A percentile compares a stretch with the other conserved stretches of the same genome.
Evolutionary conservation across 2,888 invertebrate genomes (phyloP).

Genomic region (Parnassius smintheus): DNA sequence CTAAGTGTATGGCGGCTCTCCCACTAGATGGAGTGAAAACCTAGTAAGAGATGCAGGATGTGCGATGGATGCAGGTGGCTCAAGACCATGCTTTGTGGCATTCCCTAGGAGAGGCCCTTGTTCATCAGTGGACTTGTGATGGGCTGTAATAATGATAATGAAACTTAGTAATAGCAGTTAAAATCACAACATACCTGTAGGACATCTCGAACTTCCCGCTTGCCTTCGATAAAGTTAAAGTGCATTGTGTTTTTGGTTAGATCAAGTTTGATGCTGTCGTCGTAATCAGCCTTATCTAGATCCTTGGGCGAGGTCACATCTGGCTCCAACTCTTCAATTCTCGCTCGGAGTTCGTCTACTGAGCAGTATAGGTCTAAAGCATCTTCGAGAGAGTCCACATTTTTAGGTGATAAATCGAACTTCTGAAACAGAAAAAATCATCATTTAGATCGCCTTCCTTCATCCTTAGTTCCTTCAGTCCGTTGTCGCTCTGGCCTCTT

Average conservation of each 20-base stretch:
- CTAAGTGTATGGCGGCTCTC: no score
- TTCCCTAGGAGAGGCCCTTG: no score
- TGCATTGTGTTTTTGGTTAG: constrained; percentile 68
- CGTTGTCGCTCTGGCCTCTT: no score
- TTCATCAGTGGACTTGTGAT: no score
- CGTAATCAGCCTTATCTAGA: constrained; percentile 46
- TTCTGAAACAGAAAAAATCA: constrained; percentile 52
- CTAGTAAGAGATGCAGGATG: no score
- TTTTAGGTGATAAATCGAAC: constrained; percentile 73
- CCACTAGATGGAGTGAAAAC: no score
- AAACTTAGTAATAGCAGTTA: background rate
- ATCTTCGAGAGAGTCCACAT: constrained; percentile 77
- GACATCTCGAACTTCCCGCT: constrained; percentile 71
- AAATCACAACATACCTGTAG: constrained; percentile 20
- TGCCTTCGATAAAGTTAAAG: constrained; percentile 76
- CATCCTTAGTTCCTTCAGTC: no score
- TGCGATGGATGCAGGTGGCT: no score
- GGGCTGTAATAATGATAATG: no score
- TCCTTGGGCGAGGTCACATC: constrained; percentile 58
- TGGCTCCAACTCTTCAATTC: constrained; percentile 72
- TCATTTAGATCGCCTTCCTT: background rate
- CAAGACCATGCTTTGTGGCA: no score
- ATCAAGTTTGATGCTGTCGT: constrained; percentile 56
- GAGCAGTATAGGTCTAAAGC: constrained; percentile 85
- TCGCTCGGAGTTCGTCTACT: constrained; percentile 83